Evolutionary conservation across 1,140 invertebrate genomes (phyloP).

Genomic region (Teleopsis dalmanni): DNA sequence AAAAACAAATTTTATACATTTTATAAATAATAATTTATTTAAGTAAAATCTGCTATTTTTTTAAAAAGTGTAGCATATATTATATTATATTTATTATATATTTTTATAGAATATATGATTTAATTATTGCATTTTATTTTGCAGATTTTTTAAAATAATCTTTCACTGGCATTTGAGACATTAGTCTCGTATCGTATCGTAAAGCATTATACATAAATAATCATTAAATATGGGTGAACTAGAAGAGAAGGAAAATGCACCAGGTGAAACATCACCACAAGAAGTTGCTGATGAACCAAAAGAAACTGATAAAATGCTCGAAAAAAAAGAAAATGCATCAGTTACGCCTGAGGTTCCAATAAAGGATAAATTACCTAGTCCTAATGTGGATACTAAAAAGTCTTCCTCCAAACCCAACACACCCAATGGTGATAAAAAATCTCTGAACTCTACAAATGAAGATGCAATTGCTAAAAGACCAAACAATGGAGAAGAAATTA

Average conservation of each 20-base stretch:
- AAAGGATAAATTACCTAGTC: conserved; percentile 29
- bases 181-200: no score
- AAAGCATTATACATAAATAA: no score
- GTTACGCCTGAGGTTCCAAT: not conserved
- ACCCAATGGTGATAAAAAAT: conserved; percentile 26
- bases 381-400: conserved; percentile 12
- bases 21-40: no score
- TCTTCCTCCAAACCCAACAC: conserved; percentile 28
- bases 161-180: no score
- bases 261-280: conserved; percentile 28
- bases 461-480: conserved; percentile 56
- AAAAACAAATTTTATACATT: no score
- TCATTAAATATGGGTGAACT: conserved; percentile 38
- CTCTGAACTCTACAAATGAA: conserved; percentile 1
- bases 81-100: no score
- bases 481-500: conserved; percentile 37
- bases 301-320: conserved; percentile 42
- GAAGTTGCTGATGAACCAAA: conserved; percentile 38
- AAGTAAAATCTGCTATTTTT: no score
- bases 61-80: no score
- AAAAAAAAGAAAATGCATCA: conserved; percentile 26
- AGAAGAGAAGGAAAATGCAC: conserved; percentile 41
- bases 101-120: no score
- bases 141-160: no score
- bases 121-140: no score